Percentiles rank a stretch among this genome's conserved stretches.
These are phyloP conservation scores for Sphaeramia orbicularis DNA, from an alignment of 2,797 vertebrate species.

Conservation along the genomic window DNA sequence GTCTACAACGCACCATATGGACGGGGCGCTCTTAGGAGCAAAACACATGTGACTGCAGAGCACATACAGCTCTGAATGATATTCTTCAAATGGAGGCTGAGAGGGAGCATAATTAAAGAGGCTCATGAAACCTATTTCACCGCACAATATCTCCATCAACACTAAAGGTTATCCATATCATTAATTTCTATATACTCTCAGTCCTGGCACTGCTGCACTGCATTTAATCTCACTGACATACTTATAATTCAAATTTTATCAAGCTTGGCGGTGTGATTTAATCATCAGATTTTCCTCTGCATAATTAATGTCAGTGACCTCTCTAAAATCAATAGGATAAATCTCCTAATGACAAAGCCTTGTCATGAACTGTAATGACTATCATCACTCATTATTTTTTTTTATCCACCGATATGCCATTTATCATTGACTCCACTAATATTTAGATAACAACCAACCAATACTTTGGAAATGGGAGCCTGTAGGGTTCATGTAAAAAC, in stretches of 20 bases:
- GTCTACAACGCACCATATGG: conserved; percentile 41
- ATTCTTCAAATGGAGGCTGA: conserved; percentile 9
- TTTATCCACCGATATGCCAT: conserved; percentile 63
- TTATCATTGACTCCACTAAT: conserved; percentile 52
- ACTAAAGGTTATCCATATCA: conserved; percentile 57
- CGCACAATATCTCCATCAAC: conserved; percentile 39
- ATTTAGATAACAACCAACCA: conserved; percentile 33
- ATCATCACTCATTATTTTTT: conserved; percentile 65
- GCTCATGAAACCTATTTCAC: conserved; percentile 26
- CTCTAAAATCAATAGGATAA: conserved; percentile 67
- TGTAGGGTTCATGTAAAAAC: neutral
- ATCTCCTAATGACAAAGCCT: conserved; percentile 63
- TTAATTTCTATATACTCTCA: conserved; percentile 35
- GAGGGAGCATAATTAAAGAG: conserved; percentile 40
- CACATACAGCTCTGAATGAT: conserved; percentile 1
- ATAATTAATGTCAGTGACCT: conserved; percentile 72
- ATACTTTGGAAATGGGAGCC: conserved; percentile 6
- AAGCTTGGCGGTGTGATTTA: conserved; percentile 53
- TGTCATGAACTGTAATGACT: conserved; percentile 65
- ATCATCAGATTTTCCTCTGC: conserved; percentile 59
- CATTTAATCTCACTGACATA: conserved; percentile 49
- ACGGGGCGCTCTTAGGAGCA: conserved; percentile 7
- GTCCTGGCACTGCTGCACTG: conserved; percentile 22
- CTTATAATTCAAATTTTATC: conserved; percentile 62
- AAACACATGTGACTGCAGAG: conserved; percentile 28